Base-by-base conservation (phyloP, 2,797 vertebrate species). In the Melanotaenia maccullochi region DNA sequence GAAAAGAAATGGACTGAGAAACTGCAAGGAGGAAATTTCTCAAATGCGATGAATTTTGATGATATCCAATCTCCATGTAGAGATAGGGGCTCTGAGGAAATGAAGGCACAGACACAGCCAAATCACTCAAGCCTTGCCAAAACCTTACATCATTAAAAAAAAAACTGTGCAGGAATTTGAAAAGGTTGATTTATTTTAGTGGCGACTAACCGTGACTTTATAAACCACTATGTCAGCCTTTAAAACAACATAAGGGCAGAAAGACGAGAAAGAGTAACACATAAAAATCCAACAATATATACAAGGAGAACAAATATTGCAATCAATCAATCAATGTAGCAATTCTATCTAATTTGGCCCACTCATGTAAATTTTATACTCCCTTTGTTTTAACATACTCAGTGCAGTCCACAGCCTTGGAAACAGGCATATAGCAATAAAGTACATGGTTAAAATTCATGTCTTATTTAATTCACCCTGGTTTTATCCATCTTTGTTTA, bases 11-110 rank as follows among this genome's bases (percentile, higher is more conserved):
- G 68, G 75, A 79, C 68, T 72, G 65, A 73, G 67, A 78, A 85
- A 76, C 54, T 81, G 76, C 75, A 65, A 20, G 58, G 71, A 72
- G 73, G 73, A 85, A 60, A 78, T 81, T 85, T 86, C 79, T 76
- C 69, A 81, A 82, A 84, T 79, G 73, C 30, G 61, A 81, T 83
- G 64, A 73, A 82, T 85, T 86, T 83, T 84, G 78, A 89, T 84
- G 77, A 82, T 72, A 81, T 80, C 42, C 72, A 87, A 82, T 88
- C 71, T 79, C 73, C 65, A 71, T 75, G 79, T 72, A 72, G 66
- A 78, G 86, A 85, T 80, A 81, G 68, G 55, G n/a, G 33, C 77
- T 76, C 59, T 14, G 75, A 79, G 79, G 78, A 85, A 89, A 87
- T 60, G 55, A 68, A 82, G 60, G 22, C 38, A 40, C 33, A 65